A percentile compares a stretch with the other conserved stretches of the same genome.
These are phyloP conservation scores for Unio delphinus DNA, from an alignment of 2,888 invertebrate genomes.

Conservation along the genomic window DNA sequence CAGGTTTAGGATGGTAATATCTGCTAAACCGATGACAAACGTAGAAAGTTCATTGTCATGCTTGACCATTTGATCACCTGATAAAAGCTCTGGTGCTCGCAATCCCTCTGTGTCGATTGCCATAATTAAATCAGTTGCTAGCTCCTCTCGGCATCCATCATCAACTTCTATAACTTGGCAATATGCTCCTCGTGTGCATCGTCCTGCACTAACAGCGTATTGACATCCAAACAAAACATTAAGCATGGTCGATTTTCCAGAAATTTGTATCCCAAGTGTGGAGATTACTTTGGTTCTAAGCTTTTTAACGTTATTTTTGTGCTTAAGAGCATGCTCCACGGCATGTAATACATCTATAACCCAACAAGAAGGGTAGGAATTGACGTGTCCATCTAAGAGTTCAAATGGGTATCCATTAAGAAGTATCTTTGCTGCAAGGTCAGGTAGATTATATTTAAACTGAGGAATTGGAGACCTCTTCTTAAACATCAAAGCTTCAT, in stretches of 20 bases:
- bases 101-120: conserved; percentile 26
- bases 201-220: conserved; percentile 26
- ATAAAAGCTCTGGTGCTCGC: conserved; percentile 12
- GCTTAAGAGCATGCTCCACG: background rate
- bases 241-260: conserved; percentile 31
- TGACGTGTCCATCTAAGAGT: conserved; percentile 21
- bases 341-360: conserved; percentile 3
- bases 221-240: conserved; percentile 30
- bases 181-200: conserved; percentile 28
- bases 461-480: background rate
- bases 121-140: conserved; percentile 6
- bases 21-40: conserved; percentile 17
- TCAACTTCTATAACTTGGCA: conserved; percentile 13
- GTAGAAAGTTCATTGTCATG: conserved; percentile 22
- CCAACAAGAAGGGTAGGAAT: conserved; percentile 16
- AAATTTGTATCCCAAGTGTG: conserved; percentile 29
- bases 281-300: conserved; percentile 2
- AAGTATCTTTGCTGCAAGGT: conserved; percentile 9
- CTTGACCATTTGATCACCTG: background rate
- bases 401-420: conserved; percentile 15
- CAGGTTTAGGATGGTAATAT: conserved; percentile 15
- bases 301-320: background rate
- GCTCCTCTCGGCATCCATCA: background rate
- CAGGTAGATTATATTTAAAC: background rate
- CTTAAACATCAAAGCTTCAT: conserved; percentile 4